These are phyloP conservation scores for Melolontha melolontha DNA, from an alignment of 2,888 invertebrate species.

Conservation along the genomic window DNA sequence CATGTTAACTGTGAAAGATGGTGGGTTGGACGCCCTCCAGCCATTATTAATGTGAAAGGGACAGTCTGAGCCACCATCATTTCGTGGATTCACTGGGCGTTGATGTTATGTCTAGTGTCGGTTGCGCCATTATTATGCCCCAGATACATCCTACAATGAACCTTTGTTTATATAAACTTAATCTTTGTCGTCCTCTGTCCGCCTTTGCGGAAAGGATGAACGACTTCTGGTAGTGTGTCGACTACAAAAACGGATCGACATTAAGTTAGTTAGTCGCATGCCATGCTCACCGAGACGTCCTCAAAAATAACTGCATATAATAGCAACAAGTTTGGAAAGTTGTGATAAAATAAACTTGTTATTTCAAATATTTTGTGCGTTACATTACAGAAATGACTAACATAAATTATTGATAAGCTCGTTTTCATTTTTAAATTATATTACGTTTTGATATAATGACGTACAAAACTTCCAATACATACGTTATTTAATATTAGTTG, in stretches of 20 bases:
- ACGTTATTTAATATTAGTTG: no score
- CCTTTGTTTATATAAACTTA: slow-evolving; percentile 26
- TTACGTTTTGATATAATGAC: no score
- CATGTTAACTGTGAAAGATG: slow-evolving; percentile 17
- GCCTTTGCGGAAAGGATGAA: background rate
- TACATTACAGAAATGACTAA: no score
- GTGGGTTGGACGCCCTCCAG: slow-evolving; percentile 5
- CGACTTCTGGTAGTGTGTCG: background rate
- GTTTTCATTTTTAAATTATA: no score
- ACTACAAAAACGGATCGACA: slow-evolving; percentile 14
- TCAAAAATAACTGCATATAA: slow-evolving; percentile 2
- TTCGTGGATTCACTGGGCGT: background rate
- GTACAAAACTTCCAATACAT: no score
- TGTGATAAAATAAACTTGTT: no score
- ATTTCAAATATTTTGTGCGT: no score
- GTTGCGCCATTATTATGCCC: background rate
- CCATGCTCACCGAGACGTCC: slow-evolving; percentile 4
- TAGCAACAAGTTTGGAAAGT: slow-evolving; percentile 21
- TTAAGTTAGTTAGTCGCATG: slow-evolving; percentile 25
- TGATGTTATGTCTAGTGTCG: slow-evolving; percentile 10
- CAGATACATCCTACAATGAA: slow-evolving; percentile 1
- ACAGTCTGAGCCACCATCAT: slow-evolving; percentile 8
- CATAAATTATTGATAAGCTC: no score
- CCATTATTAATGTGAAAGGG: slow-evolving; percentile 35
- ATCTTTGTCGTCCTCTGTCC: slow-evolving; percentile 7